Conservation (phyloP, 2,797 vertebrate genomes). For the Sorex maritimensis region DNA sequence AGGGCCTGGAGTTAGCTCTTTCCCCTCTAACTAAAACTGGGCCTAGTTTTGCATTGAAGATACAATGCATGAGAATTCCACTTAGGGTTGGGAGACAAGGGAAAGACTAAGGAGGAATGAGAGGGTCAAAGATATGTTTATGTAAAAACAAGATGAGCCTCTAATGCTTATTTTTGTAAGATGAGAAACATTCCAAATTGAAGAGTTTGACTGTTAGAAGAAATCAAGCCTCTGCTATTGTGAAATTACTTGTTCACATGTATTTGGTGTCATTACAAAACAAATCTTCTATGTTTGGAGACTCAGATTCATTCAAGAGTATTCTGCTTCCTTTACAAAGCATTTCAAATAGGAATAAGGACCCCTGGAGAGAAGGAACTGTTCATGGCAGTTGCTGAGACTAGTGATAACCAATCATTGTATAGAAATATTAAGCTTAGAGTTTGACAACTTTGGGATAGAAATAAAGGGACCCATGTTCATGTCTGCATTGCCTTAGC, state of each 20-base stretch:
- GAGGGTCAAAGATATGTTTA: too few relatives aligned
- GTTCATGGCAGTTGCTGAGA: not conserved
- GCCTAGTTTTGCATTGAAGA: too few relatives aligned
- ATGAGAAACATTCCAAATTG: not conserved
- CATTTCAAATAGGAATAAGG: slow-evolving; percentile 8
- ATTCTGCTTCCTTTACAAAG: not conserved
- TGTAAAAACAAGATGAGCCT: too few relatives aligned
- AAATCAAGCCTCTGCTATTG: not conserved
- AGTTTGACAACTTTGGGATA: not conserved
- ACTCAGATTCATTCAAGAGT: not conserved
- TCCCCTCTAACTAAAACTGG: too few relatives aligned
- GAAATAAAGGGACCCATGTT: not conserved
- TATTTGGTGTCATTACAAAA: not conserved
- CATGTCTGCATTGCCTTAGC: not conserved
- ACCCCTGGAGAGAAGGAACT: not conserved
- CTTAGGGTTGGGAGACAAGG: too few relatives aligned
- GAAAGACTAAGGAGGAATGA: too few relatives aligned
- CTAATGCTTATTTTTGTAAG: not conserved
- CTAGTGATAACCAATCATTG: not conserved
- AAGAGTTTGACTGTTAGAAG: slow-evolving; percentile 41
- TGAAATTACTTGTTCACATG: slow-evolving; percentile 11
- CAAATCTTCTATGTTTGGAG: not conserved
- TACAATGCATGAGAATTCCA: too few relatives aligned
- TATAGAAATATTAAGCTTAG: not conserved
- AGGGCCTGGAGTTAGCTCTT: too few relatives aligned